phyloP scores from a whole-genome alignment of 2,113 vertebrate genomes.

The Clarias batrachus region DNA sequence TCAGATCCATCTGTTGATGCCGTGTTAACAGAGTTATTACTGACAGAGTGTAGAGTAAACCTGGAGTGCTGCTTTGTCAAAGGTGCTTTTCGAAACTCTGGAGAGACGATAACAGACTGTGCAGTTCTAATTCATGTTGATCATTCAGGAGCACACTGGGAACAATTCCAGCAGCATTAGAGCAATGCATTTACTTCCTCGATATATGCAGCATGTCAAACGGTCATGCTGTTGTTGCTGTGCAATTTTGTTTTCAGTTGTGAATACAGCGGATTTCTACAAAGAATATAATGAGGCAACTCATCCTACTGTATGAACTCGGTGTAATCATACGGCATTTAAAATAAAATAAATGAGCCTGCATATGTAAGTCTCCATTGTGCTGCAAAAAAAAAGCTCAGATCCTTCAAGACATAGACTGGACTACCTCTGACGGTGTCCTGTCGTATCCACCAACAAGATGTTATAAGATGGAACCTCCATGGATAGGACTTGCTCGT shows the following conservation, averaged over 20 bases:
- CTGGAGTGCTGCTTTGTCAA: background rate
- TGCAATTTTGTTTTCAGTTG: background rate
- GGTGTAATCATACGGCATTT: background rate
- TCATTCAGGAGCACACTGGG: slow-evolving; percentile 8
- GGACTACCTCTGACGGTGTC: too few species aligned
- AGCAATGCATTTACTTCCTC: background rate
- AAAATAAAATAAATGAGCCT: background rate
- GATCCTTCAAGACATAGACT: too few species aligned
- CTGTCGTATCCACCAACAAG: too few species aligned
- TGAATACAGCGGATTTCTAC: background rate
- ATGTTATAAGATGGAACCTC: too few species aligned
- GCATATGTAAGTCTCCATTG: too few species aligned
- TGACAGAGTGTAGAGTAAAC: background rate
- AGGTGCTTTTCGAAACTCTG: background rate
- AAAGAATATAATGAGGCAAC: background rate
- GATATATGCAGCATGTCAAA: background rate
- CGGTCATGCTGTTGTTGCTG: background rate
- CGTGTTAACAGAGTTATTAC: background rate
- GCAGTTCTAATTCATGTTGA: background rate
- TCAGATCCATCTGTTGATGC: background rate
- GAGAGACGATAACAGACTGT: background rate
- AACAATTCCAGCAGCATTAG: background rate
- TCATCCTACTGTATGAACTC: background rate
- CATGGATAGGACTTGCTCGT: too few species aligned
- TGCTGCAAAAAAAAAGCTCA: too few species aligned